Percentiles rank a stretch among this genome's conserved stretches.
phyloP scores from a whole-genome alignment of 2,797 vertebrate species.

The Myiotriccus ornatus region DNA sequence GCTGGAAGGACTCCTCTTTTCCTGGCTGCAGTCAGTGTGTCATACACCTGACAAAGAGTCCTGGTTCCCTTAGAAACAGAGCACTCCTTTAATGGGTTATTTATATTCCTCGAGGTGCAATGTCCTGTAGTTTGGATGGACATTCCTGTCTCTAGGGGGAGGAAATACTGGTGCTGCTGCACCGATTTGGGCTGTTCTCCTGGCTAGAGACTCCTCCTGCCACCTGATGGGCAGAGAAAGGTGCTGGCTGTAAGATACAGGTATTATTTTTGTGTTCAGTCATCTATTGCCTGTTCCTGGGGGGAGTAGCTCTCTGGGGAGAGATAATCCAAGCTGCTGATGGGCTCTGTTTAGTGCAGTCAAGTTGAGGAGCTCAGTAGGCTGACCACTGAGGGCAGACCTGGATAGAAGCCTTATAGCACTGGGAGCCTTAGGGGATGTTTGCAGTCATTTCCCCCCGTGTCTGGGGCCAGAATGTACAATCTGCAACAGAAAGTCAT shows the following conservation, averaged over 20 bases:
- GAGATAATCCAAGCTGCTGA: not conserved
- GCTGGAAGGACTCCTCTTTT: not conserved
- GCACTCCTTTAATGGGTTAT: not conserved
- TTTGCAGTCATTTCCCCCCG: not conserved
- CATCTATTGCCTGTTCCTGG: not conserved
- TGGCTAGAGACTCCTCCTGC: not conserved
- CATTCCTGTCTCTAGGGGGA: not conserved
- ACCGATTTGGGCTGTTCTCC: not conserved
- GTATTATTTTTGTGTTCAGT: not conserved
- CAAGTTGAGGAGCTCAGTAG: not conserved
- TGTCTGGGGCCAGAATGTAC: not conserved
- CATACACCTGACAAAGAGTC: not conserved
- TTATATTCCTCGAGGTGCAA: not conserved
- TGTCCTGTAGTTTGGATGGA: not conserved
- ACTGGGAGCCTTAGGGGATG: fast-evolving
- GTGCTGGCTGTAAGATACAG: not conserved
- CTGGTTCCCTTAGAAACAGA: not conserved
- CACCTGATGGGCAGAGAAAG: not conserved
- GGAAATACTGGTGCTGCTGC: not conserved
- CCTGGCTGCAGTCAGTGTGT: not conserved
- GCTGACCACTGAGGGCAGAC: not conserved
- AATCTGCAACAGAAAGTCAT: not conserved
- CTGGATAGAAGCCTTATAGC: not conserved
- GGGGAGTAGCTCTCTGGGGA: not conserved
- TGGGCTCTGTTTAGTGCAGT: not conserved